Base-by-base conservation (phyloP, 2,113 vertebrate species). In the Oryzias javanicus region DNA sequence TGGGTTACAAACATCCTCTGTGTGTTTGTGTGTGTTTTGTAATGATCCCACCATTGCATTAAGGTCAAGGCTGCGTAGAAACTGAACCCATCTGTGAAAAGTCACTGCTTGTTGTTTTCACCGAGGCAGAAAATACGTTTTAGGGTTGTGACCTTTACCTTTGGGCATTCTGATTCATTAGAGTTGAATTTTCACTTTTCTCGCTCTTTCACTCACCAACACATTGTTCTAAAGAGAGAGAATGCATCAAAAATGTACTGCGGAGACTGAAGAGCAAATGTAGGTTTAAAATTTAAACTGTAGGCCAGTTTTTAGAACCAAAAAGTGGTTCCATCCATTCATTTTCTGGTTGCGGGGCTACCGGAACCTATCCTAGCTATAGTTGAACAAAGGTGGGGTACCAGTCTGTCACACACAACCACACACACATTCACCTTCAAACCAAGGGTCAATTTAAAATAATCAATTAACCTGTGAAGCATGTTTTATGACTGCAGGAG, bases 1-100 rank as follows among this genome's bases (percentile, higher is more conserved):
- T 47, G 18, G 41, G 59, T 73, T 64, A 55, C 54, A 82, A 75
- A 79, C 80, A 79, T 67, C 62, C 55, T 67, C 24, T 55, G 46
- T 25, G 5, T 61, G 58, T 84, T 78, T 82, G 64, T 51, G 53
- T 66, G 40, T 27, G 49, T 55, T 55, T 15, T 60, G 55, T 41
- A 20, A 27, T 52, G 46, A 12, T 35, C 24, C 45, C 49, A 40
- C 17, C 4, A 14, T 8, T 42, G 15, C 18, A 13, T 22, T 54
- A 42, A 18, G 42, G 40, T 4, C 16, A 51, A 67, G 79, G 68
- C 64, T 70, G 45, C 52, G 55, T 69, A 54, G 48, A 60, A 67
- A 41, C 4, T 44, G 27, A n/a, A 5, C 61, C 46, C 63, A 40
- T 56, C 67, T 55, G 51, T 53, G 56, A 40, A 44, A 0, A 54